These are phyloP conservation scores for Anguilla obscura DNA, from an alignment of 2,797 vertebrate species.

Conservation along the genomic window DNA sequence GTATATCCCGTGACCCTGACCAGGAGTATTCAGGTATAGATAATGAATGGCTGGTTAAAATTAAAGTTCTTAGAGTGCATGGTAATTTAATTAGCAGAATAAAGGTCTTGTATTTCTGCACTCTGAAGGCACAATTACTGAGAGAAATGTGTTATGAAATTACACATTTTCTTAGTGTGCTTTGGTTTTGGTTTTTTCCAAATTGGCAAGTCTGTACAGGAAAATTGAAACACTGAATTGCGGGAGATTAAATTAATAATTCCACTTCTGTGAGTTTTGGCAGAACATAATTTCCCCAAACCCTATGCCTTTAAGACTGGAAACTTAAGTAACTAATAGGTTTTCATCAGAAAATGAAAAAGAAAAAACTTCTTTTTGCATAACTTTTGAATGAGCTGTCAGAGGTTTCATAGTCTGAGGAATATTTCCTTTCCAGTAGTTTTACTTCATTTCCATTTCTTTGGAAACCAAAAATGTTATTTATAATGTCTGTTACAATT, in stretches of 20 bases:
- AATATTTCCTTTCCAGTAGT: constrained; percentile 51
- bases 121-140: constrained; percentile 46
- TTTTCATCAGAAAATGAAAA: constrained; percentile 27
- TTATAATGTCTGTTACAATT: constrained; percentile 52
- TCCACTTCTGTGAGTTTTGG: constrained; percentile 54
- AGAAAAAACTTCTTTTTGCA: constrained; percentile 20
- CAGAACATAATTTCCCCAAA: constrained; percentile 34
- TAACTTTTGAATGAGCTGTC: constrained; percentile 41
- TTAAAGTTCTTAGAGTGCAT: constrained; percentile 39
- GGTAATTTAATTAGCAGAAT: constrained; percentile 10
- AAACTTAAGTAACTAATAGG: constrained; percentile 47
- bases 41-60: too few relatives aligned
- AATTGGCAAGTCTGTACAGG: constrained; percentile 48
- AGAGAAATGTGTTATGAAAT: constrained; percentile 41
- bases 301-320: constrained; percentile 41
- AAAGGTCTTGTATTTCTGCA: constrained; percentile 16
- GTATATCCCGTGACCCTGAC: too few relatives aligned
- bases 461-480: constrained; percentile 43
- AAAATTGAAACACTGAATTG: constrained; percentile 41
- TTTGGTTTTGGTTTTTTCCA: constrained; percentile 34
- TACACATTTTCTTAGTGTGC: constrained; percentile 37
- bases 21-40: too few relatives aligned
- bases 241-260: constrained; percentile 48
- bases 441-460: constrained; percentile 46
- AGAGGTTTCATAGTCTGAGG: constrained; percentile 43